A percentile compares a stretch with the other conserved stretches of the same genome.
Conservation (phyloP, 1,140 invertebrate genomes). For the Tenebrio molitor region DNA sequence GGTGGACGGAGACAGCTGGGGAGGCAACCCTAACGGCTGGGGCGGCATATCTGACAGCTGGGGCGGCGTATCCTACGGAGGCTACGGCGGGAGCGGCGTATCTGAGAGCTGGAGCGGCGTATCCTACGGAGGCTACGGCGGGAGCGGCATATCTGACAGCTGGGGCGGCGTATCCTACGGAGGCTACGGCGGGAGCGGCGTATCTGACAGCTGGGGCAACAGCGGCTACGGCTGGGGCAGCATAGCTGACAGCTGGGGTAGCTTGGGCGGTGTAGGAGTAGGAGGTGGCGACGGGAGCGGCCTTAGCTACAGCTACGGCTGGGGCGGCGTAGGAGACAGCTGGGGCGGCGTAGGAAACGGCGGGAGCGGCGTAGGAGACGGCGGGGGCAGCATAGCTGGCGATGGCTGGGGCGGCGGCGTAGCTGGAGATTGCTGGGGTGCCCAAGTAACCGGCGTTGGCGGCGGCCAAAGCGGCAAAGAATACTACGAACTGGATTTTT, state of each 20-base stretch:
- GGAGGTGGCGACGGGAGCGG: conserved; percentile 68
- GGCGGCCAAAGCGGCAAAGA: conserved; percentile 54
- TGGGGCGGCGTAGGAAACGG: conserved; percentile 24
- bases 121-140: no score
- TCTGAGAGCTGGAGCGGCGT: conserved; percentile 43
- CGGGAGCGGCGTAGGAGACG: conserved; percentile 50
- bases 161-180: conserved; percentile 49
- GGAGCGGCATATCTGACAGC: conserved; percentile 22
- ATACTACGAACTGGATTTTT: conserved; percentile 54
- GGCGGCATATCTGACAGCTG: conserved; percentile 18
- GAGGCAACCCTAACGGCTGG: conserved; percentile 10
- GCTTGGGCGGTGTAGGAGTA: conserved; percentile 71
- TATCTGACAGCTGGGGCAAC: conserved; percentile 74
- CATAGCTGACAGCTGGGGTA: conserved; percentile 69
- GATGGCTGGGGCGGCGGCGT: conserved; percentile 52
- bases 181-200: conserved; percentile 62
- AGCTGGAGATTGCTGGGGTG: conserved; percentile 55
- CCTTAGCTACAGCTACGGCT: conserved; percentile 65
- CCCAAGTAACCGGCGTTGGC: conserved; percentile 53
- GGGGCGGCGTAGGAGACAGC: conserved; percentile 57
- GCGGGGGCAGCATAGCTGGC: conserved; percentile 49
- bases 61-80: conserved; percentile 52
- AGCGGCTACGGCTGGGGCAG: conserved; percentile 71
- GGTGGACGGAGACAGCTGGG: conserved; percentile 12
- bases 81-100: conserved; percentile 47